These are phyloP conservation scores for Brassicogethes aeneus DNA, from an alignment of 2,888 invertebrate genomes.

Conservation along the genomic window DNA sequence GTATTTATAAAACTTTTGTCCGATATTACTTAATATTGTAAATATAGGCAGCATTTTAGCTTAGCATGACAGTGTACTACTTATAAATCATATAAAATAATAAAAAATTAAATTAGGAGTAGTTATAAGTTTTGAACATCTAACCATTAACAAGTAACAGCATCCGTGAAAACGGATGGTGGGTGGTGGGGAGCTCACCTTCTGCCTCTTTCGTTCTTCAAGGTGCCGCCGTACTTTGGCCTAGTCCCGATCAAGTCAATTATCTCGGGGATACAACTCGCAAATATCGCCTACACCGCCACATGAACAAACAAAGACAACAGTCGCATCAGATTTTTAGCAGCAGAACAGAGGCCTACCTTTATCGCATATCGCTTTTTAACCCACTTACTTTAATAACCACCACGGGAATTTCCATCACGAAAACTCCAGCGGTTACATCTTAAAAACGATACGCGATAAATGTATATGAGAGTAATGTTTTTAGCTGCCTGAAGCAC, in stretches of 20 bases:
- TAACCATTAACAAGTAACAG: not conserved
- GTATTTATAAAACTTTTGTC: too few species aligned
- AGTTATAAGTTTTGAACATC: not conserved
- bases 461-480: not conserved
- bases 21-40: too few species aligned
- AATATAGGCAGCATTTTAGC: too few species aligned
- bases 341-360: slow-evolving; percentile 15
- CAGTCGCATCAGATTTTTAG: slow-evolving; percentile 37
- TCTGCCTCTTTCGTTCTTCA: slow-evolving; percentile 99
- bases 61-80: too few species aligned
- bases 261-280: slow-evolving; percentile 99
- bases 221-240: slow-evolving; percentile 99
- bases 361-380: slow-evolving; percentile 10
- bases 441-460: not conserved
- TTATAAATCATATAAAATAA: too few species aligned
- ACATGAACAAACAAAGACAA: slow-evolving; percentile 50
- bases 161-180: not conserved
- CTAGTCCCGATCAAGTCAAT: slow-evolving; percentile 99
- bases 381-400: not conserved
- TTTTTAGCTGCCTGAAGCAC: slow-evolving; percentile 18
- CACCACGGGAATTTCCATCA: too few species aligned
- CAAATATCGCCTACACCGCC: slow-evolving; percentile 93
- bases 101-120: too few species aligned
- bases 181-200: too few species aligned
- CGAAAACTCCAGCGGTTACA: too few species aligned